A percentile compares a stretch with the other conserved stretches of the same genome.
Conservation (phyloP, 2,888 invertebrate genomes). For the Sminthurinus aureus region DNA sequence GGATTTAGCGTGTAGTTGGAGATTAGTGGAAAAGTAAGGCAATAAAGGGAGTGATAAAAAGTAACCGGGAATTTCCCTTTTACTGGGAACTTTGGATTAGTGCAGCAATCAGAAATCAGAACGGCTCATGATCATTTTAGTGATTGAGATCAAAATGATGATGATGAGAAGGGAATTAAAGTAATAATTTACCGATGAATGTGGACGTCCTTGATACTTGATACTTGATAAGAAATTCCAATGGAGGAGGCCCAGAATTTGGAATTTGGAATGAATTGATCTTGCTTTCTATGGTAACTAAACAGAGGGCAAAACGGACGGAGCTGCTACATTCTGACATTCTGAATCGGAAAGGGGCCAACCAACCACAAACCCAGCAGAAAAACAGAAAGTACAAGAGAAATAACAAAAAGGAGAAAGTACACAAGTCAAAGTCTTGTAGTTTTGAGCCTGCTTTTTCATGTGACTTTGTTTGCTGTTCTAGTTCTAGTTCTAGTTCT, state of each 20-base stretch:
- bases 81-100: too few relatives aligned
- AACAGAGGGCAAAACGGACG: neutral
- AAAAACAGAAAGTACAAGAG: neutral
- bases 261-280: neutral
- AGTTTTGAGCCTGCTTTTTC: neutral
- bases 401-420: neutral
- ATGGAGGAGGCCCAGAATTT: neutral
- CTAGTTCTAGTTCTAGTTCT: too few relatives aligned
- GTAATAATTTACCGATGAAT: slow-evolving; percentile 15
- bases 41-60: neutral
- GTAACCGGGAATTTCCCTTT: neutral
- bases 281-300: too few relatives aligned
- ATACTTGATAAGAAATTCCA: neutral
- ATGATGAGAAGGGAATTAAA: neutral
- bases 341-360: too few relatives aligned
- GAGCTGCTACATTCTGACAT: too few relatives aligned
- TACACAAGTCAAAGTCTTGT: neutral
- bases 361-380: neutral
- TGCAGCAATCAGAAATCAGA: too few relatives aligned
- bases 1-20: neutral
- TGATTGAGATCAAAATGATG: too few relatives aligned
- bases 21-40: neutral
- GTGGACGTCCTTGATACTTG: too few relatives aligned
- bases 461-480: neutral
- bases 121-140: neutral